phyloP scores from a whole-genome alignment of 2,797 vertebrate species.

The Bradypodion pumilum region DNA sequence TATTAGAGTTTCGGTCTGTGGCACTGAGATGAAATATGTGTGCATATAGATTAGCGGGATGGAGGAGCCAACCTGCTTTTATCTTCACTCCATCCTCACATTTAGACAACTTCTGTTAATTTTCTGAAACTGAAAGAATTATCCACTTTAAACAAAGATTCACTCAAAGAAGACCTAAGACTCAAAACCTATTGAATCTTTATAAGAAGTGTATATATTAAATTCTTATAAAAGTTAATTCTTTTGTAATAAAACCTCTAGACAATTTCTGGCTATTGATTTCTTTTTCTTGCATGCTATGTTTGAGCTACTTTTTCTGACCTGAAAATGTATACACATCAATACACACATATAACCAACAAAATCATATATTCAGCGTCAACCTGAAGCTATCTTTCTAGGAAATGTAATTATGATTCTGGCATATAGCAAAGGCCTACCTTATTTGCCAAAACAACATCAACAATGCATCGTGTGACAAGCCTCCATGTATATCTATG shows the following conservation, averaged over 20 bases:
- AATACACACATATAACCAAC: background rate
- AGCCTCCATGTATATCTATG: background rate
- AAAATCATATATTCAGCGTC: background rate
- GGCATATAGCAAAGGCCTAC: background rate
- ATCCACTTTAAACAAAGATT: background rate
- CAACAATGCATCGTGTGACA: background rate
- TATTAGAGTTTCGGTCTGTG: background rate
- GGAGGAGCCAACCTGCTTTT: background rate
- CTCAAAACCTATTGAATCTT: background rate
- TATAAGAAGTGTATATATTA: background rate
- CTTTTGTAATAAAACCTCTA: conserved; percentile 7
- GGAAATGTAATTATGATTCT: background rate
- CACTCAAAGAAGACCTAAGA: background rate
- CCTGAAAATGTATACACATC: background rate
- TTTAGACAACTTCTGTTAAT: background rate
- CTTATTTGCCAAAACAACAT: conserved; percentile 5
- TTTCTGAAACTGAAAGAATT: background rate
- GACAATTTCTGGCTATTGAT: background rate
- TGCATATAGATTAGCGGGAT: background rate
- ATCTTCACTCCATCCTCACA: background rate
- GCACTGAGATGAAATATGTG: background rate
- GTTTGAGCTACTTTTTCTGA: background rate
- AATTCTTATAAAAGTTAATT: background rate
- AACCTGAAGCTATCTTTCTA: background rate
- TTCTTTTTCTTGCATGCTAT: background rate